phyloP scores from a whole-genome alignment of 1,140 invertebrate species.

The Ladona fulva region DNA sequence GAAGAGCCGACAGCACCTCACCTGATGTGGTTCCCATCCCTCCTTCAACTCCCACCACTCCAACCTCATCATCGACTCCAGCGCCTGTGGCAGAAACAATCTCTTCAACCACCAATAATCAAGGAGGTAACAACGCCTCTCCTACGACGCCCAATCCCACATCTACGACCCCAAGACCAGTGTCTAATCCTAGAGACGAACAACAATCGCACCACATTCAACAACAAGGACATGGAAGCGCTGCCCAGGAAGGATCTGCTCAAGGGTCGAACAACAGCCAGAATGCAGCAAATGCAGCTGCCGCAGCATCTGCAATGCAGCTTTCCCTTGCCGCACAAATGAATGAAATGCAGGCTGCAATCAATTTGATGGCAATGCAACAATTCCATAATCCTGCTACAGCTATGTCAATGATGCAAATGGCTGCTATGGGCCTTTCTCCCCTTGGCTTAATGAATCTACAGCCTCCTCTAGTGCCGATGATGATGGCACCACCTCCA shows the following conservation, averaged over 20 bases:
- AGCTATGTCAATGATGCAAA: constrained; percentile 66
- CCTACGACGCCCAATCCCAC: background rate
- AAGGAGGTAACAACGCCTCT: background rate
- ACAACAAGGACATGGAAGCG: background rate
- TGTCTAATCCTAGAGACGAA: background rate
- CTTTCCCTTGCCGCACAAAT: constrained; percentile 65
- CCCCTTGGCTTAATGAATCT: constrained; percentile 80
- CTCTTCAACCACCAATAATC: background rate
- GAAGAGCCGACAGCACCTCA: background rate
- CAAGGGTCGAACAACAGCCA: background rate
- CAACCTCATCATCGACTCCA: constrained; percentile 10
- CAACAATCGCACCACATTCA: constrained; percentile 17
- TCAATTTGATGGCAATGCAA: constrained; percentile 69
- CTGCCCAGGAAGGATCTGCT: background rate
- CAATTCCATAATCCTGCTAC: constrained; percentile 62
- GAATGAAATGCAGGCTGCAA: constrained; percentile 73
- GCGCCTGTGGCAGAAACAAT: background rate
- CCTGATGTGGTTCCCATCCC: background rate
- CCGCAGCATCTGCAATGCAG: constrained; percentile 30
- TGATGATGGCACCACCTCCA: constrained; percentile 78
- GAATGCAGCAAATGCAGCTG: constrained; percentile 17
- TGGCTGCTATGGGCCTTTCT: constrained; percentile 57
- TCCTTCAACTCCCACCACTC: background rate
- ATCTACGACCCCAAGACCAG: background rate
- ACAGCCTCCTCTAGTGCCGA: constrained; percentile 74